Evolutionary conservation across 1,140 invertebrate genomes (phyloP).

Genomic region (Lepidotrigona ventralis): DNA sequence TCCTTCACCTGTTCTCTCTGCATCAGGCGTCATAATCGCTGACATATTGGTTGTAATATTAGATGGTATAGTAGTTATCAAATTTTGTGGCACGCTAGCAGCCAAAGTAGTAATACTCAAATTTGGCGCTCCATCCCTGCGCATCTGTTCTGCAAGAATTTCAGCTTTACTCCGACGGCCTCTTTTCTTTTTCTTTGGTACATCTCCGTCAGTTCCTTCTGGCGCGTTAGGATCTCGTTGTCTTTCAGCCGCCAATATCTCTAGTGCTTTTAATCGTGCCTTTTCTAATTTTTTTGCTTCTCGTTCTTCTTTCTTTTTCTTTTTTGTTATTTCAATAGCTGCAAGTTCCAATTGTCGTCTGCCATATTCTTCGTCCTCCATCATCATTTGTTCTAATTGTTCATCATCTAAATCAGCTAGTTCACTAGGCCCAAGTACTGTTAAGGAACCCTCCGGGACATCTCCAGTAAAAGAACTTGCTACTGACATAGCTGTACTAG

Average conservation of each 20-base stretch:
- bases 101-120: slow-evolving; percentile 40
- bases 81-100: slow-evolving; percentile 39
- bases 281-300: slow-evolving; percentile 83
- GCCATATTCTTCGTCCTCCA: slow-evolving; percentile 83
- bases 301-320: slow-evolving; percentile 82
- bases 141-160: slow-evolving; percentile 79
- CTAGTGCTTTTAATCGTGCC: slow-evolving; percentile 80
- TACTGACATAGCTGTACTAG: slow-evolving; percentile 59
- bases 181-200: slow-evolving; percentile 77
- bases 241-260: slow-evolving; percentile 76
- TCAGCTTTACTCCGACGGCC: slow-evolving; percentile 79
- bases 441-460: slow-evolving; percentile 69
- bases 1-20: slow-evolving; percentile 53
- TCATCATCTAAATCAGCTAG: slow-evolving; percentile 82
- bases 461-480: slow-evolving; percentile 66
- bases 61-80: slow-evolving; percentile 44
- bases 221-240: slow-evolving; percentile 70
- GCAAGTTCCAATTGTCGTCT: slow-evolving; percentile 81
- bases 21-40: slow-evolving; percentile 54
- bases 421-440: slow-evolving; percentile 77
- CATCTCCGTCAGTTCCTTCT: slow-evolving; percentile 73
- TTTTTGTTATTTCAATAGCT: slow-evolving; percentile 81
- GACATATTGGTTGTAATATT: slow-evolving; percentile 47
- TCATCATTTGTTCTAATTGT: slow-evolving; percentile 82
- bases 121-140: slow-evolving; percentile 68